Conservation (phyloP, 1,140 invertebrate species). For the Druon quercuslanigerum region DNA sequence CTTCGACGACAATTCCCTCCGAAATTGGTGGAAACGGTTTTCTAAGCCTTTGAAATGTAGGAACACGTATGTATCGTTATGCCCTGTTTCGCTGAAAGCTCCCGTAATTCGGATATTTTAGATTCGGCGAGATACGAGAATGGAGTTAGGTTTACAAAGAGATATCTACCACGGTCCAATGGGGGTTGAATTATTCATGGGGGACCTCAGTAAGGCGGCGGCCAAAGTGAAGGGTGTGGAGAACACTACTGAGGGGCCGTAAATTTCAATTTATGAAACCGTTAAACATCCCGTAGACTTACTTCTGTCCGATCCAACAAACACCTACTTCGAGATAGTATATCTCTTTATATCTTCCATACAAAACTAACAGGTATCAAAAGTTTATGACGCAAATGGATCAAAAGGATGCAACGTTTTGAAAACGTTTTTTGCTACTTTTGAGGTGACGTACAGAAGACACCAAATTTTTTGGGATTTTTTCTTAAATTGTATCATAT, state of each 20-base stretch:
- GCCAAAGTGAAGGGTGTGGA: conserved; percentile 1
- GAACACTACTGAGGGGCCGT: conserved; percentile 9
- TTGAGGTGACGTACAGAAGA: no score
- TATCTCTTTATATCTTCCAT: not conserved
- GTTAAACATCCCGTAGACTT: conserved; percentile 26
- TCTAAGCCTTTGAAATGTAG: conserved; percentile 23
- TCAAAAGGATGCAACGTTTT: no score
- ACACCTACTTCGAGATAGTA: not conserved
- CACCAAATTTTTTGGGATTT: no score
- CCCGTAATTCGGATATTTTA: not conserved
- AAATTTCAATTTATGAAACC: conserved; percentile 31
- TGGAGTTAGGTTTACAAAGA: conserved; percentile 11
- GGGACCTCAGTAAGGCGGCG: conserved; percentile 19
- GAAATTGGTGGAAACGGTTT: conserved; percentile 34
- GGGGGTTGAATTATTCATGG: conserved; percentile 31
- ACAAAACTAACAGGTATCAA: no score
- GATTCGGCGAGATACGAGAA: not conserved
- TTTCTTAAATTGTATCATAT: no score
- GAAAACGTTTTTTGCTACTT: no score
- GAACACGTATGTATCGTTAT: conserved; percentile 14
- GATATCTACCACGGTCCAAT: conserved; percentile 20
- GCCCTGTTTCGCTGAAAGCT: conserved; percentile 6
- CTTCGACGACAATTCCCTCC: conserved; percentile 42
- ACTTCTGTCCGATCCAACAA: not conserved
- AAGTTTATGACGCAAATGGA: no score